Evolutionary conservation across 2,113 vertebrate species (phyloP), one percentile per base, ranked within the genome.

Genomic region (Xiphias gladius): DNA sequence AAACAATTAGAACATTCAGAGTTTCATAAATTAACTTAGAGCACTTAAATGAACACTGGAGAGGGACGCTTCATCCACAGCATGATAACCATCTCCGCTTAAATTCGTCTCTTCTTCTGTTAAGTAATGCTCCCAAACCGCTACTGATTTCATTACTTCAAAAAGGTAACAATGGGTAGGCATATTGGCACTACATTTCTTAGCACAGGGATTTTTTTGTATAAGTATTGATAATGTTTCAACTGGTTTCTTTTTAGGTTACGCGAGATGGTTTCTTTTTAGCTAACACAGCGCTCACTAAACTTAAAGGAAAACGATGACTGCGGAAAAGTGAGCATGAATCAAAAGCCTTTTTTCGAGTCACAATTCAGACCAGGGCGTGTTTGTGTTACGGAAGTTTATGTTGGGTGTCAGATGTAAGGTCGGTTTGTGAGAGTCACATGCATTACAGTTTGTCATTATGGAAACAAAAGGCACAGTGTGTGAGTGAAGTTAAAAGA

Each of bases 401-500:
- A 37, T 55, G 28, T 16, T 12, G 30, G 7, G 5, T 19, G 8
- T 70, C 11, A 46, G 11, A 50, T 64, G 5, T 5, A 63, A 28
- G 16, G 37, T n/a, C 0, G 20, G 32, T 57, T 39, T 46, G n/a
- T 3, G 39, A 73, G 35, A 76, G 26, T 68, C 70, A 57, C 70
- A n/a, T 57, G 76, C n/a, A 11, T 55, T 30, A 37, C 41, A 30
- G 74, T 72, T n/a, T 35, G 26, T 46, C 22, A 52, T 50, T 14
- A 24, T 32, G 5, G 41, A 43, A 66, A 76, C 30, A 71, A 69
- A 80, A 52, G 32, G 5, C 17, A 22, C 65, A 67, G 24, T 73
- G 76, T 68, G 7, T 32, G 12, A n/a, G 52, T 9, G 20, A 12
- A n/a, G 17, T 20, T 52, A 8, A n/a, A n/a, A n/a, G 4, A 19